Percentiles rank a stretch among this genome's conserved stretches.
Conservation (phyloP, 2,797 vertebrate species). For the Smutsia gigantea region DNA sequence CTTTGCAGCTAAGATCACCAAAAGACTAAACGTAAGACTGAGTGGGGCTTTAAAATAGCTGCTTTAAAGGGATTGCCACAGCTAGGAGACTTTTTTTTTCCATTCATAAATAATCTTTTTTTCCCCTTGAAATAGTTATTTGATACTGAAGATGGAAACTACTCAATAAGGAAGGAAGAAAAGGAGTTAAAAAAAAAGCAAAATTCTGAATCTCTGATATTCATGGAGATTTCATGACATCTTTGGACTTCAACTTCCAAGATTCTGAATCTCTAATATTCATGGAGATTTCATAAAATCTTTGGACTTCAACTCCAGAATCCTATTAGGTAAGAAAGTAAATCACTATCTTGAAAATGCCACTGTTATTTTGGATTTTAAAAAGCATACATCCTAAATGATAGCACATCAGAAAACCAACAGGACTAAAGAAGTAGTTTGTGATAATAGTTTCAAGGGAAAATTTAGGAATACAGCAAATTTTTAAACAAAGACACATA, state of each 20-base stretch:
- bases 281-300: too few species aligned
- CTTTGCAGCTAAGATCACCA: neutral
- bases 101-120: neutral
- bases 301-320: neutral
- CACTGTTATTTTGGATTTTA: neutral
- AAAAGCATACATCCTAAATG: neutral
- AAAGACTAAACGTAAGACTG: neutral
- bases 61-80: neutral
- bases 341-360: neutral
- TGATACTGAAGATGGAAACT: neutral
- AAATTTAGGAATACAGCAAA: neutral
- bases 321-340: neutral
- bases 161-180: neutral
- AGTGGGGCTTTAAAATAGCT: neutral
- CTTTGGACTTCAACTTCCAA: neutral
- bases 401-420: neutral
- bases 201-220: neutral
- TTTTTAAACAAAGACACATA: neutral
- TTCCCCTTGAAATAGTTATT: neutral
- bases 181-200: neutral
- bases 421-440: neutral
- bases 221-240: neutral
- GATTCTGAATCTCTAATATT: too few species aligned
- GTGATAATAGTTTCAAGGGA: neutral
- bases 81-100: neutral